These are phyloP conservation scores for Drosophila rubida DNA, from an alignment of 2,888 invertebrate genomes.

Conservation along the genomic window DNA sequence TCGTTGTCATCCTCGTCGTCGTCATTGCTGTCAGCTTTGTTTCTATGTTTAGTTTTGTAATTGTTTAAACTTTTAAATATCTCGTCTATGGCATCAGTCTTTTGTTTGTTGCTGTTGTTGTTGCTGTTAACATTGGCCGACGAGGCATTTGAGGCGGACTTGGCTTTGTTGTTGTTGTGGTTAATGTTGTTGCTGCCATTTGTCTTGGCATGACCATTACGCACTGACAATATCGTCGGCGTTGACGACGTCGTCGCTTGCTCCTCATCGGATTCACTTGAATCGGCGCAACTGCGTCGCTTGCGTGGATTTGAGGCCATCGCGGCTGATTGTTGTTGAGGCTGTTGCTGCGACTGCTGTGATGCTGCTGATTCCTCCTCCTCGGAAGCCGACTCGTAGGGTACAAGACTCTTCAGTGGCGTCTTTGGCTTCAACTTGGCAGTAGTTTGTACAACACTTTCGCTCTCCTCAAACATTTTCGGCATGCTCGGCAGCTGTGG, in stretches of 20 bases:
- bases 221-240: conserved; percentile 13
- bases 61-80: conserved; percentile 73
- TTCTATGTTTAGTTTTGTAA: conserved; percentile 51
- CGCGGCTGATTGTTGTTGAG: conserved; percentile 22
- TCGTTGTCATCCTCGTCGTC: conserved; percentile 29
- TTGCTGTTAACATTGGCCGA: conserved; percentile 53
- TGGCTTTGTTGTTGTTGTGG: conserved; percentile 34
- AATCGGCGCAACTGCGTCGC: conserved; percentile 62
- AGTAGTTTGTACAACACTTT: conserved; percentile 47
- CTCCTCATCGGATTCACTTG: conserved; percentile 57
- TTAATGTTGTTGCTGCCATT: conserved; percentile 47
- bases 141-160: conserved; percentile 56
- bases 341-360: conserved; percentile 15
- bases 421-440: conserved; percentile 67
- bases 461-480: conserved; percentile 67
- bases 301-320: conserved; percentile 64
- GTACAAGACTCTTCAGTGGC: conserved; percentile 85
- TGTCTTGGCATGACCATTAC: conserved; percentile 61
- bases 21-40: conserved; percentile 23
- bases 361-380: conserved; percentile 64
- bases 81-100: conserved; percentile 81
- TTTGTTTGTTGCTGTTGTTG: conserved; percentile 63
- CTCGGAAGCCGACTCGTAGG: conserved; percentile 87
- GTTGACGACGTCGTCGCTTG: conserved; percentile 35
- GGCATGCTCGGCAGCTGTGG: conserved; percentile 85